A percentile compares a stretch with the other conserved stretches of the same genome.
Evolutionary conservation across 30 jellyfish, hydroid and myxozoan genomes (phyloP).

Genomic region (Nemopilema nomurai): DNA sequence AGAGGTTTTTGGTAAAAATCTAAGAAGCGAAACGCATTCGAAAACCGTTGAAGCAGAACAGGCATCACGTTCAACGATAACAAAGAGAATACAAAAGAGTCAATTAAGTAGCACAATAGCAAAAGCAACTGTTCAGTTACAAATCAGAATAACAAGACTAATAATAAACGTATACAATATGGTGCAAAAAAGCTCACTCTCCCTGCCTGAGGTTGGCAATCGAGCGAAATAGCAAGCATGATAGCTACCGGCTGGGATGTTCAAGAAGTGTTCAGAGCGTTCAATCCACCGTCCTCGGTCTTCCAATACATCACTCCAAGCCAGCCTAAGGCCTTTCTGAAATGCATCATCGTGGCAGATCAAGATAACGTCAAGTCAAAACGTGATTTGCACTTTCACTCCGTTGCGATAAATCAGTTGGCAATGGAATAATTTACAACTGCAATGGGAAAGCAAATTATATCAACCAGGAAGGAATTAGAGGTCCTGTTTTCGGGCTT

Average conservation of each 20-base stretch:
- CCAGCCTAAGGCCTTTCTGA: background rate
- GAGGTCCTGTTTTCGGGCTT: background rate
- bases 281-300: background rate
- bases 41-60: background rate
- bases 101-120: background rate
- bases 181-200: conserved; percentile 31
- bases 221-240: background rate
- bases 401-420: conserved; percentile 5
- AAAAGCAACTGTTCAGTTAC: background rate
- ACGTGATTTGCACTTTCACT: background rate
- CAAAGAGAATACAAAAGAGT: background rate
- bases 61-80: no score
- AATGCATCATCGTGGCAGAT: background rate
- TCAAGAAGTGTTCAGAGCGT: background rate
- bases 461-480: conserved; percentile 5
- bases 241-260: background rate
- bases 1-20: background rate
- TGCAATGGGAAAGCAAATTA: conserved; percentile 1
- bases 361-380: background rate
- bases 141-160: background rate
- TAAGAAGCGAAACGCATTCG: background rate
- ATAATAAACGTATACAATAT: conserved; percentile 4
- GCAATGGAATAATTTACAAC: conserved; percentile 7
- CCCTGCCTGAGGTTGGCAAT: conserved; percentile 1
- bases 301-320: background rate